Evolutionary conservation across 2,113 vertebrate species (phyloP).

Genomic region (Silurus meridionalis): DNA sequence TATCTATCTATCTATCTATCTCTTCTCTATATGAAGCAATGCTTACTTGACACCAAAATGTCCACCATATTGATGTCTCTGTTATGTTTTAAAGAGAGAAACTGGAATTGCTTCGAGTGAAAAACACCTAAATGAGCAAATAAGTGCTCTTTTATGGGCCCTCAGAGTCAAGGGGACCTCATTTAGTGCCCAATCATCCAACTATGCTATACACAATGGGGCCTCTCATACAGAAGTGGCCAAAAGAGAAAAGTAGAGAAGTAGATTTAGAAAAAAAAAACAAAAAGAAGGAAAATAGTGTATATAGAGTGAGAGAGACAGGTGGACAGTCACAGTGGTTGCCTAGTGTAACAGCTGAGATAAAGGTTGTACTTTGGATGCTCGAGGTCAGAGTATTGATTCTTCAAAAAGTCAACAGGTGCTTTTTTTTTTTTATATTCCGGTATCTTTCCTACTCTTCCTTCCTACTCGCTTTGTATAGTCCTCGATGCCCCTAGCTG

Average conservation of each 20-base stretch:
- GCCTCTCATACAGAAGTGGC: conserved; percentile 14
- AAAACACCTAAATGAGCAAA: conserved; percentile 26
- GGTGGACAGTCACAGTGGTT: not conserved
- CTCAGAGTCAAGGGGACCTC: conserved; percentile 1
- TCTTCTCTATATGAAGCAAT: not conserved
- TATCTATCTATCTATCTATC: too few species aligned
- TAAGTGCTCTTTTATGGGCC: conserved; percentile 27
- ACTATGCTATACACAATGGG: conserved; percentile 15
- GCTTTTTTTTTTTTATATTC: not conserved
- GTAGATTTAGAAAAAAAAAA: not conserved
- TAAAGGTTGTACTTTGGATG: conserved; percentile 5
- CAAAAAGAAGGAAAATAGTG: not conserved
- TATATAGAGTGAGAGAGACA: not conserved
- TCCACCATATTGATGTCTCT: not conserved
- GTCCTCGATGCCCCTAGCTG: conserved; percentile 10
- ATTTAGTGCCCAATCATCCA: conserved; percentile 9
- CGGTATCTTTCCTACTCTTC: not conserved
- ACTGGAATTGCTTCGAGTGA: not conserved
- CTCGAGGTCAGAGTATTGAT: not conserved
- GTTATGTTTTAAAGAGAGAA: not conserved
- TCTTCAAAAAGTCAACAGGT: not conserved
- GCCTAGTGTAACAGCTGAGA: not conserved
- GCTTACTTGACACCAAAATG: not conserved
- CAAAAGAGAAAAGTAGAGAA: conserved; percentile 4
- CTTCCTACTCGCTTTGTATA: not conserved